These are phyloP conservation scores for Holacanthus passer DNA, from an alignment of 2,113 vertebrate species.

Conservation along the genomic window DNA sequence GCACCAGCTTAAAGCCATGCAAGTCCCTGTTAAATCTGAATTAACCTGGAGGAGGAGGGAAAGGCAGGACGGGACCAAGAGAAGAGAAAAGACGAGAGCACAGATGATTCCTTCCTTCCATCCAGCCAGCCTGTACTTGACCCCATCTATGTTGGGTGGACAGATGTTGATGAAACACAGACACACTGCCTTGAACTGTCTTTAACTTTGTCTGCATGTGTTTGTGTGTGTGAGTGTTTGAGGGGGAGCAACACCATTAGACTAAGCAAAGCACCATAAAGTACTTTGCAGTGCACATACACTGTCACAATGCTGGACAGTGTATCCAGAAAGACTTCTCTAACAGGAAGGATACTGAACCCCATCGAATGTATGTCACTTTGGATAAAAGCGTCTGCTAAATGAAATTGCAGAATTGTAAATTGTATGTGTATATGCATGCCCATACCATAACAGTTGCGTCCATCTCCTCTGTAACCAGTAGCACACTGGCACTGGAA, in stretches of 20 bases:
- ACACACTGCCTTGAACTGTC: conserved; percentile 51
- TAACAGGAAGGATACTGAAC: too few species aligned
- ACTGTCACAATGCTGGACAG: neutral
- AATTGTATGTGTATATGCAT: neutral
- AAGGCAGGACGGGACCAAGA: neutral
- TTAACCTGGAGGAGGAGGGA: conserved; percentile 12
- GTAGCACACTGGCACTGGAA: conserved; percentile 90
- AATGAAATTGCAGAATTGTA: too few species aligned
- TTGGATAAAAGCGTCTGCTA: too few species aligned
- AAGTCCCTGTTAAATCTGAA: conserved; percentile 38
- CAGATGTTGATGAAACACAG: conserved; percentile 66
- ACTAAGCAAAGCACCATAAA: conserved; percentile 25
- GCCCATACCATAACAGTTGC: conserved; percentile 87
- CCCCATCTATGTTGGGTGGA: conserved; percentile 24
- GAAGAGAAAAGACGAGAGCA: neutral
- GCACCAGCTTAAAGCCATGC: conserved; percentile 28
- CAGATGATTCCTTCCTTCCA: conserved; percentile 45
- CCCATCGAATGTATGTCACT: too few species aligned
- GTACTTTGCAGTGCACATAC: neutral
- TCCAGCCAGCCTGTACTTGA: conserved; percentile 48
- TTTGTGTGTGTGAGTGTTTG: conserved; percentile 1
- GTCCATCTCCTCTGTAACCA: conserved; percentile 89
- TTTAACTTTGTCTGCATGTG: conserved; percentile 18
- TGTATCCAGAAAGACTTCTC: neutral
- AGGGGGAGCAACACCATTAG: conserved; percentile 8